Evolutionary conservation across 2,797 vertebrate genomes (phyloP).

Genomic region (Allobates femoralis): DNA sequence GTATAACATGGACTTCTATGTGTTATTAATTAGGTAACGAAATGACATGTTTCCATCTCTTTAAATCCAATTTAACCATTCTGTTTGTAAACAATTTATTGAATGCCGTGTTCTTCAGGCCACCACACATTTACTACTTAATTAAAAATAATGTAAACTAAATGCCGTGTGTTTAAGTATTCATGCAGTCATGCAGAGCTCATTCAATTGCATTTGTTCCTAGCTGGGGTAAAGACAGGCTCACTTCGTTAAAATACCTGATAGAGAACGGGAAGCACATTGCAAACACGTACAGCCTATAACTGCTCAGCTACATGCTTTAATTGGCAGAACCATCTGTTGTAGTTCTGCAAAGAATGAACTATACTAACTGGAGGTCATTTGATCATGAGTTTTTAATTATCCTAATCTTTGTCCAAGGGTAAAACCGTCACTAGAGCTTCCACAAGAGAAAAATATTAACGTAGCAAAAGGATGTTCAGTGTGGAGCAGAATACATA

Average conservation of each 20-base stretch:
- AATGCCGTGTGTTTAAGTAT: constrained; percentile 42
- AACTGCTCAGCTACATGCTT: constrained; percentile 58
- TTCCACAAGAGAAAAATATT: constrained; percentile 36
- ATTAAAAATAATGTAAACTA: constrained; percentile 43
- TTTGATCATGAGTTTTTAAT: constrained; percentile 64
- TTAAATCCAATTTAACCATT: not conserved
- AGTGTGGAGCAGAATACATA: not conserved
- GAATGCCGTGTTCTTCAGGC: constrained; percentile 6
- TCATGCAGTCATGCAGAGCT: constrained; percentile 28
- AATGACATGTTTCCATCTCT: not conserved
- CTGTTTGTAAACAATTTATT: constrained; percentile 25
- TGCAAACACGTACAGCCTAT: constrained; percentile 56
- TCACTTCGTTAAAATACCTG: constrained; percentile 55
- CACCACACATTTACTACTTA: constrained; percentile 28
- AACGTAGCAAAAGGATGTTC: constrained; percentile 19
- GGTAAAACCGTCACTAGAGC: constrained; percentile 50
- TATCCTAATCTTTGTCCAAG: constrained; percentile 64
- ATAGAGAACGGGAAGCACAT: constrained; percentile 46
- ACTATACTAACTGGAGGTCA: constrained; percentile 63
- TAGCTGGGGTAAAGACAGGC: constrained; percentile 38
- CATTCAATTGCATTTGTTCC: constrained; percentile 43
- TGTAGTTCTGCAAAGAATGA: constrained; percentile 62
- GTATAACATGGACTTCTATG: not conserved
- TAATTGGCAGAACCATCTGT: constrained; percentile 64
- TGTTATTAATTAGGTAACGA: not conserved